A percentile compares a stretch with the other conserved stretches of the same genome.
phyloP scores from a whole-genome alignment of 2,888 invertebrate genomes.

The Cephonodes hylas region DNA sequence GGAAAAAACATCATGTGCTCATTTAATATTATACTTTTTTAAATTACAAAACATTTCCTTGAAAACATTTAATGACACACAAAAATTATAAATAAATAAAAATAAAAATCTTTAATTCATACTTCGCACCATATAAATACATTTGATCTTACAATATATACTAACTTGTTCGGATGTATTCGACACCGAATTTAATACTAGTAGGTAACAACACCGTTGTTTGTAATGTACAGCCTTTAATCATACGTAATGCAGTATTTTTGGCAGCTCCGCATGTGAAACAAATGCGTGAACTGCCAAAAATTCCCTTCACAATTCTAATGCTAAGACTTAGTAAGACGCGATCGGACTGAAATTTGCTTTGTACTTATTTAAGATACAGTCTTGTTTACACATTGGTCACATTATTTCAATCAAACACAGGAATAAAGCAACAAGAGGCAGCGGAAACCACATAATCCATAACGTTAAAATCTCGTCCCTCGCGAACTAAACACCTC shows the following conservation, averaged over 20 bases:
- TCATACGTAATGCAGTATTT: background rate
- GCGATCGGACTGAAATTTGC: slow-evolving; percentile 23
- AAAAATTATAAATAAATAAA: slow-evolving; percentile 13
- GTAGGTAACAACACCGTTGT: slow-evolving; percentile 75
- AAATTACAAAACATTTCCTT: background rate
- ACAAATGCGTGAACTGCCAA: background rate
- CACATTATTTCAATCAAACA: slow-evolving; percentile 46
- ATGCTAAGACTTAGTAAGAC: slow-evolving; percentile 23
- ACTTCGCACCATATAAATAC: slow-evolving; percentile 15
- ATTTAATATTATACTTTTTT: background rate
- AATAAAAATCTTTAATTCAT: slow-evolving; percentile 26
- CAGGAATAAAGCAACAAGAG: slow-evolving; percentile 11
- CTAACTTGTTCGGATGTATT: background rate
- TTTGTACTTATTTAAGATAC: slow-evolving; percentile 74
- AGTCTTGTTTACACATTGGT: slow-evolving; percentile 76
- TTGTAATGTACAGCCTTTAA: slow-evolving; percentile 44
- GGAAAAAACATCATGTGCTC: slow-evolving; percentile 11
- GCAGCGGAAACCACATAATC: background rate
- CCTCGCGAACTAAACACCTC: background rate
- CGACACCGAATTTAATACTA: slow-evolving; percentile 36
- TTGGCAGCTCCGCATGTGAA: background rate
- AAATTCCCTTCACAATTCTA: background rate
- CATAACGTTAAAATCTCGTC: background rate
- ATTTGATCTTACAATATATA: slow-evolving; percentile 16
- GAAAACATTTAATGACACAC: slow-evolving; percentile 14